A percentile compares a stretch with the other conserved stretches of the same genome.
phyloP scores from a whole-genome alignment of 2,888 invertebrate genomes.

The Synanthedon tipuliformis region DNA sequence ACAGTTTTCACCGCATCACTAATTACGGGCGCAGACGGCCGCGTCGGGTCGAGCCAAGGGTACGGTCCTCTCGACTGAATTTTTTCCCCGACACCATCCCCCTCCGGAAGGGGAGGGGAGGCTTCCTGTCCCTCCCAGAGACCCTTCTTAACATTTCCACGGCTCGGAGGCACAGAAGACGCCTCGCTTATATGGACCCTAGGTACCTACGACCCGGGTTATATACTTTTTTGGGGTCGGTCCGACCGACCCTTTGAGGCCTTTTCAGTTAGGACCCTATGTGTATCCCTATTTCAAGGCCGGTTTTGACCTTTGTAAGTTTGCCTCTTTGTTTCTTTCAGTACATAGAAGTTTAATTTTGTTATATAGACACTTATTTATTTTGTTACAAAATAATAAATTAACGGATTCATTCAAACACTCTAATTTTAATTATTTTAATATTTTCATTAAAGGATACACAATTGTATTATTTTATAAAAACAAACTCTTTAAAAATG shows the following conservation, averaged over 20 bases:
- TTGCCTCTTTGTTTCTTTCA: slow-evolving; percentile 42
- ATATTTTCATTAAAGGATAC: too few species aligned
- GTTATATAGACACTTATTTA: too few species aligned
- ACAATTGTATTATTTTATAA: too few species aligned
- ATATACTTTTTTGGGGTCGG: slow-evolving; percentile 68
- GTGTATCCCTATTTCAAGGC: slow-evolving; percentile 52
- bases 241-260: slow-evolving; percentile 62
- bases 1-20: slow-evolving; percentile 51
- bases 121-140: slow-evolving; percentile 52
- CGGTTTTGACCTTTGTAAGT: slow-evolving; percentile 54
- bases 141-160: slow-evolving; percentile 68
- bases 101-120: slow-evolving; percentile 48
- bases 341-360: slow-evolving; percentile 34
- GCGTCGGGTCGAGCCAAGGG: slow-evolving; percentile 62
- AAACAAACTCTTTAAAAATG: too few species aligned
- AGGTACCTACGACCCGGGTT: slow-evolving; percentile 53
- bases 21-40: slow-evolving; percentile 62
- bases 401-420: too few species aligned
- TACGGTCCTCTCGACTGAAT: slow-evolving; percentile 61
- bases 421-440: too few species aligned
- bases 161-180: slow-evolving; percentile 62
- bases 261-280: slow-evolving; percentile 52
- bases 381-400: too few species aligned
- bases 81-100: slow-evolving; percentile 49
- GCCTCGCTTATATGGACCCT: slow-evolving; percentile 55